Percentiles rank a stretch among this genome's conserved stretches.
Evolutionary conservation across 2,113 vertebrate species (phyloP).

Genomic region (Chamaetylas fuelleborni): DNA sequence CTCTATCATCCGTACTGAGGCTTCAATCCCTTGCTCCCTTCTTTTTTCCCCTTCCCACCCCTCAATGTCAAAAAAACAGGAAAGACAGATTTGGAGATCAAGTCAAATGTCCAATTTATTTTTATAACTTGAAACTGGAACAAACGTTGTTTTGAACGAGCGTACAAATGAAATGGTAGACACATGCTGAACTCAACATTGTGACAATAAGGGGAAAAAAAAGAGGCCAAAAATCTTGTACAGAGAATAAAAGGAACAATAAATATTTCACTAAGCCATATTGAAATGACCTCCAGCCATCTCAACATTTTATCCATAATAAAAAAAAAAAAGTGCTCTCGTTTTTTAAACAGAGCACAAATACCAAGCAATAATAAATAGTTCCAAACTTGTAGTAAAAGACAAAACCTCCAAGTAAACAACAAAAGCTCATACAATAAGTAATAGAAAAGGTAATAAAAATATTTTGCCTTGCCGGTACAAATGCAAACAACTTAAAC

Average conservation of each 20-base stretch:
- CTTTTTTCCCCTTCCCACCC: slow-evolving; percentile 2
- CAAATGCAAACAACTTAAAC: slow-evolving; percentile 84
- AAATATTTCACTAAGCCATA: slow-evolving; percentile 86
- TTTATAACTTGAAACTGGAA: slow-evolving; percentile 88
- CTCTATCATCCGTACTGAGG: neutral
- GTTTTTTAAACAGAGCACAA: slow-evolving; percentile 82
- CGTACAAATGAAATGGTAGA: slow-evolving; percentile 87
- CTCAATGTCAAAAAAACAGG: slow-evolving; percentile 67
- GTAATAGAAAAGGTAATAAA: slow-evolving; percentile 89
- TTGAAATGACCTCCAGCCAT: slow-evolving; percentile 83
- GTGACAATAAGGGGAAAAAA: slow-evolving; percentile 78
- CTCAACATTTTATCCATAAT: slow-evolving; percentile 85
- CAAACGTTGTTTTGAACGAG: slow-evolving; percentile 87
- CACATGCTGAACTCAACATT: slow-evolving; percentile 86
- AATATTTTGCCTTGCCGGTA: slow-evolving; percentile 85
- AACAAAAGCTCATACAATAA: slow-evolving; percentile 86
- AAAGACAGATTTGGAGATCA: slow-evolving; percentile 82
- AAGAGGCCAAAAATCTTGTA: slow-evolving; percentile 83
- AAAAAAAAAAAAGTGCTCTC: slow-evolving; percentile 77
- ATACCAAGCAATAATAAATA: slow-evolving; percentile 90
- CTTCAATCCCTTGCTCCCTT: neutral
- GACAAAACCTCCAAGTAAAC: slow-evolving; percentile 86
- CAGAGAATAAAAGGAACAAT: slow-evolving; percentile 87
- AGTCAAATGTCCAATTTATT: slow-evolving; percentile 90
- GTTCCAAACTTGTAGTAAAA: slow-evolving; percentile 87